Percentiles rank a stretch among this genome's conserved stretches.
Evolutionary conservation across 2,888 invertebrate species (phyloP).

Genomic region (Chaitophorus viminalis): DNA sequence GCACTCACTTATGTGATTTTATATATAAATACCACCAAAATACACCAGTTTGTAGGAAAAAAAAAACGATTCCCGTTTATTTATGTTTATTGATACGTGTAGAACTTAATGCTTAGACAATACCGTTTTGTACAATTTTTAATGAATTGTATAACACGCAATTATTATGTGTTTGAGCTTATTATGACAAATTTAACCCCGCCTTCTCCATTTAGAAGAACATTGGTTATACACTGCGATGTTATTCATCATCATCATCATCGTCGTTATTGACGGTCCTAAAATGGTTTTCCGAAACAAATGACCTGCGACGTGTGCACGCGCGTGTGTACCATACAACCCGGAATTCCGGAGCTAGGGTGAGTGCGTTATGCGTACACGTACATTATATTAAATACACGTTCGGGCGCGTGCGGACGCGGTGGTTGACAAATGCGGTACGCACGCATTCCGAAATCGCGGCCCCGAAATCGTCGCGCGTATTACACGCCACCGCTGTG

Average conservation of each 20-base stretch:
- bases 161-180: too few species aligned
- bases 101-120: too few species aligned
- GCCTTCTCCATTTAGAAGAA: too few species aligned
- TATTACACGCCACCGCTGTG: constrained; percentile 33
- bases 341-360: constrained; percentile 54
- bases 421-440: constrained; percentile 56
- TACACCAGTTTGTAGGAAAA: too few species aligned
- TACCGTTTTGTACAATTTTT: too few species aligned
- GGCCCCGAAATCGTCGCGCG: constrained; percentile 47
- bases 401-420: neutral
- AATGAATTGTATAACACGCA: too few species aligned
- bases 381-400: neutral
- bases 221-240: neutral
- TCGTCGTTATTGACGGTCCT: neutral
- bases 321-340: too few species aligned
- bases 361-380: neutral
- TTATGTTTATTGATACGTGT: too few species aligned
- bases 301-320: constrained; percentile 17
- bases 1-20: too few species aligned
- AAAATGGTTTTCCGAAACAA: constrained; percentile 50
- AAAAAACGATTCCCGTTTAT: too few species aligned
- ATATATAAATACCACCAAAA: too few species aligned
- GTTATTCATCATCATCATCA: neutral
- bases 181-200: too few species aligned
- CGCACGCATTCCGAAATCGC: constrained; percentile 53